phyloP scores from a whole-genome alignment of 2,888 invertebrate genomes.

The Electrophaes corylata region DNA sequence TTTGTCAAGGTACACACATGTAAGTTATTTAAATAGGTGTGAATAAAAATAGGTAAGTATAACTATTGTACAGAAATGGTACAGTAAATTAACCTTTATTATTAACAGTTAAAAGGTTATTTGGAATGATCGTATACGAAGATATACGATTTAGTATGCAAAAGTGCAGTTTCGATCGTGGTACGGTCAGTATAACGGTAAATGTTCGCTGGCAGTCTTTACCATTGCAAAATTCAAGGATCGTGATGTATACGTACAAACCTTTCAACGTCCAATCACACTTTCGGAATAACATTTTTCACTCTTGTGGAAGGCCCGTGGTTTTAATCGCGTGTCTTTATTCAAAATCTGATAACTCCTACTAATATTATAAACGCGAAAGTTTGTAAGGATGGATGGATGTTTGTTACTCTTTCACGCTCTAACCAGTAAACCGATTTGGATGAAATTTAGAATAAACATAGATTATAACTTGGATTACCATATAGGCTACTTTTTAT shows the following conservation, averaged over 20 bases:
- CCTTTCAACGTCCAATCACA: not conserved
- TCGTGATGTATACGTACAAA: not conserved
- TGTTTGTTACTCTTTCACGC: no score
- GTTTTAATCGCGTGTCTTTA: not conserved
- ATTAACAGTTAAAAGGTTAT: not conserved
- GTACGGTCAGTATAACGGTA: slow-evolving; percentile 49
- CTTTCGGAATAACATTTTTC: not conserved
- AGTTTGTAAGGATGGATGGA: no score
- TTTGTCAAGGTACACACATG: no score
- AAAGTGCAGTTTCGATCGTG: slow-evolving; percentile 27
- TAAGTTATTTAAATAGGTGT: no score
- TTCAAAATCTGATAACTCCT: no score
- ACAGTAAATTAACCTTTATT: not conserved
- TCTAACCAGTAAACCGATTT: no score
- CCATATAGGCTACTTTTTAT: no score
- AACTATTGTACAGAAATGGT: no score
- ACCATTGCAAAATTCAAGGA: slow-evolving; percentile 15
- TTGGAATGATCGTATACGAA: slow-evolving; percentile 21
- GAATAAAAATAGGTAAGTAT: no score
- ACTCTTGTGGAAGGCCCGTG: not conserved
- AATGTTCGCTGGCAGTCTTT: slow-evolving; percentile 19
- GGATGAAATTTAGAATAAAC: no score
- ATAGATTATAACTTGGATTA: no score
- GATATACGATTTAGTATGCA: slow-evolving; percentile 27
- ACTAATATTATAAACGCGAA: no score